phyloP scores from a whole-genome alignment of 2,797 vertebrate genomes.

The Phalanger gymnotis region DNA sequence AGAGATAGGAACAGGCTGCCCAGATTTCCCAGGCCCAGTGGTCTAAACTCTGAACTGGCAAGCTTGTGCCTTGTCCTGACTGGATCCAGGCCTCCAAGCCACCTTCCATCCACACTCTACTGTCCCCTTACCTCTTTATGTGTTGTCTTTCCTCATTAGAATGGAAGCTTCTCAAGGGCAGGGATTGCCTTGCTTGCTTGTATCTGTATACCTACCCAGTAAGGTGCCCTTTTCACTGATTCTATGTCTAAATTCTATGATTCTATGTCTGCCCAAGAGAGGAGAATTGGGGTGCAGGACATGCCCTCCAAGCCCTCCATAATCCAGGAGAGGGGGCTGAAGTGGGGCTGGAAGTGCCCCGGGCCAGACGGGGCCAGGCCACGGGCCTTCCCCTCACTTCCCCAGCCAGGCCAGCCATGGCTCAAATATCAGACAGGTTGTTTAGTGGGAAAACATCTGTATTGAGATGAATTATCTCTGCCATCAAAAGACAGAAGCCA shows the following conservation, averaged over 20 bases:
- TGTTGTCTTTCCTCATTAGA: neutral
- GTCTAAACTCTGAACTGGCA: neutral
- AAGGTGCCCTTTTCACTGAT: neutral
- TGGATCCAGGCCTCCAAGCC: too few relatives aligned
- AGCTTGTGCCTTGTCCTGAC: neutral
- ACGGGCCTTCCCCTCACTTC: neutral
- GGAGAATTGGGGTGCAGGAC: neutral
- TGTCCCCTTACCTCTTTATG: neutral
- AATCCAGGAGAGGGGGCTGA: neutral
- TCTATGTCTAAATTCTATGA: neutral
- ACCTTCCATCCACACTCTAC: too few relatives aligned
- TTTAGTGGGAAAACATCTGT: neutral
- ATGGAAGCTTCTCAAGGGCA: neutral
- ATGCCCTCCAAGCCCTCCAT: neutral
- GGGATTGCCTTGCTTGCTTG: too few relatives aligned
- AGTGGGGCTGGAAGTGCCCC: too few relatives aligned
- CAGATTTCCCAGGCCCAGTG: neutral
- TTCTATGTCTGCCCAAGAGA: neutral
- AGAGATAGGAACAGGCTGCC: neutral
- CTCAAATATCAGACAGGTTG: neutral
- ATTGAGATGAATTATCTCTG: neutral
- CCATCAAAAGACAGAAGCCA: accelerated
- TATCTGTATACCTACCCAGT: too few relatives aligned
- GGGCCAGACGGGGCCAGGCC: neutral
- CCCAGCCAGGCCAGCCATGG: neutral